phyloP scores from a whole-genome alignment of 2,888 invertebrate genomes.

The Himalopsyche anomala region DNA sequence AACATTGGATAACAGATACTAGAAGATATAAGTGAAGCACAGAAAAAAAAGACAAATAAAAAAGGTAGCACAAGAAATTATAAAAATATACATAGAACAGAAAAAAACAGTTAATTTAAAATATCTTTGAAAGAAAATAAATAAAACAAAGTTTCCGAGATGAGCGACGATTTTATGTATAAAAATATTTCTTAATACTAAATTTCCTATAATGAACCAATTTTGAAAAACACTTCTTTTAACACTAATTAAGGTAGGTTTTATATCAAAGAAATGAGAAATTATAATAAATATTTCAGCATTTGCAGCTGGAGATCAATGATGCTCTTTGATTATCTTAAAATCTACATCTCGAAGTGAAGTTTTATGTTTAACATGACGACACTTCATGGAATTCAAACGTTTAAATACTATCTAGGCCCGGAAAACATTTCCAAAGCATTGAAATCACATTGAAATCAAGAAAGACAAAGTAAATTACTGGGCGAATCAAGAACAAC shows the following conservation, averaged over 20 bases:
- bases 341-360: slow-evolving; percentile 24
- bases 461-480: too few relatives aligned
- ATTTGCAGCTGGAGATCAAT: slow-evolving; percentile 46
- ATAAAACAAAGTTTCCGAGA: too few relatives aligned
- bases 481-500: too few relatives aligned
- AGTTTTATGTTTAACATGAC: slow-evolving; percentile 36
- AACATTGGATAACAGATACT: too few relatives aligned
- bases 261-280: slow-evolving; percentile 41
- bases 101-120: too few relatives aligned
- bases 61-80: too few relatives aligned
- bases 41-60: too few relatives aligned
- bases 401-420: slow-evolving; percentile 6
- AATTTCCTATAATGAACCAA: slow-evolving; percentile 11
- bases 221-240: slow-evolving; percentile 1
- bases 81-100: too few relatives aligned
- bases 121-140: too few relatives aligned
- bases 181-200: slow-evolving; percentile 37
- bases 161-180: background rate
- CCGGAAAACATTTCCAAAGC: background rate
- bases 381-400: slow-evolving; percentile 14
- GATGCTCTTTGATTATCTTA: slow-evolving; percentile 48
- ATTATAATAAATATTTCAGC: slow-evolving; percentile 42
- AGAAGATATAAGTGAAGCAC: too few relatives aligned
- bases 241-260: background rate
- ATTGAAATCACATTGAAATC: too few relatives aligned